A percentile compares a stretch with the other conserved stretches of the same genome.
These are phyloP conservation scores for Conus canariensis DNA, from an alignment of 2,888 invertebrate species.

Conservation along the genomic window DNA sequence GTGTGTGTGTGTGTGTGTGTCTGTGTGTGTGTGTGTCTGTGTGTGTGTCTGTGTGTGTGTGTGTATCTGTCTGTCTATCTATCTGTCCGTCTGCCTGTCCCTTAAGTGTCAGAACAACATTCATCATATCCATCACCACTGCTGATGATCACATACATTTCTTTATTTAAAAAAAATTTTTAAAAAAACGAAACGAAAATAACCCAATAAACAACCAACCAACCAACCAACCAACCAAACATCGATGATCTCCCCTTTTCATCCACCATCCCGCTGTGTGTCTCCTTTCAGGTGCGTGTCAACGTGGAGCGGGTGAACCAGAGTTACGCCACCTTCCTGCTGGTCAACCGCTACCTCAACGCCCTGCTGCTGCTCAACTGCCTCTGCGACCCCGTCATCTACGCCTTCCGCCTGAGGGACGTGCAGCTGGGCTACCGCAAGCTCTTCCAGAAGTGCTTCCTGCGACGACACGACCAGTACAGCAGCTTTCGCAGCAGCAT, in stretches of 20 bases:
- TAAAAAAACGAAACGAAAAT: too few relatives aligned
- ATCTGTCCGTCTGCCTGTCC: not conserved
- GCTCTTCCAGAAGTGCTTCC: constrained; percentile 45
- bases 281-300: not conserved
- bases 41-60: not conserved
- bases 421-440: constrained; percentile 62
- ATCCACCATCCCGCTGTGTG: not conserved
- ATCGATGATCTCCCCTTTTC: too few relatives aligned
- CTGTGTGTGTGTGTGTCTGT: constrained; percentile 4
- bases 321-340: constrained; percentile 12
- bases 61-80: not conserved
- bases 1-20: constrained; percentile 8
- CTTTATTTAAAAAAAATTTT: too few relatives aligned
- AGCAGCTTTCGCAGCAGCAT: constrained; percentile 33
- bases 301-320: not conserved
- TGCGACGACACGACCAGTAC: not conserved
- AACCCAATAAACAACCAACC: too few relatives aligned
- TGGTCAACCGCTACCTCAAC: constrained; percentile 45
- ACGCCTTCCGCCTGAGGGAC: constrained; percentile 64
- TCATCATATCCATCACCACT: too few relatives aligned
- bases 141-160: too few relatives aligned
- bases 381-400: constrained; percentile 66
- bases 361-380: constrained; percentile 62
- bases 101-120: not conserved
- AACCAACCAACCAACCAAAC: too few relatives aligned